Percentiles rank a stretch among this genome's conserved stretches.
These are phyloP conservation scores for Tipula unca DNA, from an alignment of 2,888 invertebrate genomes.

Conservation along the genomic window DNA sequence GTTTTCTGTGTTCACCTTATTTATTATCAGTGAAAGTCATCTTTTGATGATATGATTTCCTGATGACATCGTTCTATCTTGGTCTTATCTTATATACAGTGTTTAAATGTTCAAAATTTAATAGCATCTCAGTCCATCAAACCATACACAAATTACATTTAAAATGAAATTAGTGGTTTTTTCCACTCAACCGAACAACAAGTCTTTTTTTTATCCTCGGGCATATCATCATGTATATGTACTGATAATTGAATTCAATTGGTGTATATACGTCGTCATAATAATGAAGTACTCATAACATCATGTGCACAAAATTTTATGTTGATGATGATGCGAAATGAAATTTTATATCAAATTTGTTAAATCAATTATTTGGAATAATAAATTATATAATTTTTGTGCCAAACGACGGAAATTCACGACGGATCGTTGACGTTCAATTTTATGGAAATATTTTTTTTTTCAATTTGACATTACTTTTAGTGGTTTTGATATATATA, in stretches of 20 bases:
- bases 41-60: no score
- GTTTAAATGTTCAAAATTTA: no score
- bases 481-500: not conserved
- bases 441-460: not conserved
- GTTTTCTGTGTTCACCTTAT: no score
- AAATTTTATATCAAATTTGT: not conserved
- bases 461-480: not conserved
- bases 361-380: not conserved
- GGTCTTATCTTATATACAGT: no score
- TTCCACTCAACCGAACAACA: not conserved
- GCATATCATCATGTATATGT: no score
- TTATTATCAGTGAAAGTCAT: no score
- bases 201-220: not conserved
- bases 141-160: not conserved
- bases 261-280: not conserved
- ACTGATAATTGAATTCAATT: not conserved
- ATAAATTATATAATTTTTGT: not conserved
- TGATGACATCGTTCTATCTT: no score
- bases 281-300: not conserved
- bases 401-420: not conserved
- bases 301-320: not conserved
- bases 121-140: no score
- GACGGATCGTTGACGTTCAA: not conserved
- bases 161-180: not conserved
- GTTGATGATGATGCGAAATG: not conserved